Evolutionary conservation across 2,113 vertebrate species (phyloP).

Genomic region (Caranx ignobilis): DNA sequence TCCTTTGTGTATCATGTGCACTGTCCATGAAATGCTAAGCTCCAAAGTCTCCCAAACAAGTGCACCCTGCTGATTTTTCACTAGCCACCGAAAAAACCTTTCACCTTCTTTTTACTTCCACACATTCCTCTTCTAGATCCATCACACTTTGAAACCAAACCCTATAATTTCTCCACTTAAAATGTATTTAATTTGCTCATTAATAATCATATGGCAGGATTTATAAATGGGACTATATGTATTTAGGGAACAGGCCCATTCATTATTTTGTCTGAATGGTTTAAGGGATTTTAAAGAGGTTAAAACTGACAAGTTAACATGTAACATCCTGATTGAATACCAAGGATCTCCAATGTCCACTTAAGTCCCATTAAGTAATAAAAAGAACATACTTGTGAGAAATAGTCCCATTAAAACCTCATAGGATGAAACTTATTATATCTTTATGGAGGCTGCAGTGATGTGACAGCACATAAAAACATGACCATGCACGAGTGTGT

Average conservation of each 20-base stretch:
- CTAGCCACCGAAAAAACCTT: too few species aligned
- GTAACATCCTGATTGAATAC: not conserved
- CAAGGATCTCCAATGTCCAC: not conserved
- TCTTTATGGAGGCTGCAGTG: not conserved
- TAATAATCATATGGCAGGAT: not conserved
- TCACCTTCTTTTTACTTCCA: too few species aligned
- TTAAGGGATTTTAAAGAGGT: not conserved
- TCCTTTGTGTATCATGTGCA: conserved; percentile 7
- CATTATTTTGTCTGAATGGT: not conserved
- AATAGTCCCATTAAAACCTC: not conserved
- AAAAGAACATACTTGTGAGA: not conserved
- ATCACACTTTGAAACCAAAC: not conserved
- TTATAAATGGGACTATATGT: not conserved
- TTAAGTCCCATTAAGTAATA: not conserved
- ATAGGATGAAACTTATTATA: not conserved
- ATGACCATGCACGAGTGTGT: not conserved
- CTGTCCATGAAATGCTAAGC: not conserved
- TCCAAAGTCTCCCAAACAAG: not conserved
- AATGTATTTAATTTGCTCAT: not conserved
- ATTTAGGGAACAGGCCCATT: too few species aligned
- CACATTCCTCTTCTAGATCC: too few species aligned
- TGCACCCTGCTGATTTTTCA: too few species aligned
- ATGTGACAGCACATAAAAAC: not conserved
- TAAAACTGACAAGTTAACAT: not conserved
- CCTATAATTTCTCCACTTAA: not conserved